These are phyloP conservation scores for Botia almorhae DNA, from an alignment of 2,797 vertebrate genomes.

Conservation along the genomic window DNA sequence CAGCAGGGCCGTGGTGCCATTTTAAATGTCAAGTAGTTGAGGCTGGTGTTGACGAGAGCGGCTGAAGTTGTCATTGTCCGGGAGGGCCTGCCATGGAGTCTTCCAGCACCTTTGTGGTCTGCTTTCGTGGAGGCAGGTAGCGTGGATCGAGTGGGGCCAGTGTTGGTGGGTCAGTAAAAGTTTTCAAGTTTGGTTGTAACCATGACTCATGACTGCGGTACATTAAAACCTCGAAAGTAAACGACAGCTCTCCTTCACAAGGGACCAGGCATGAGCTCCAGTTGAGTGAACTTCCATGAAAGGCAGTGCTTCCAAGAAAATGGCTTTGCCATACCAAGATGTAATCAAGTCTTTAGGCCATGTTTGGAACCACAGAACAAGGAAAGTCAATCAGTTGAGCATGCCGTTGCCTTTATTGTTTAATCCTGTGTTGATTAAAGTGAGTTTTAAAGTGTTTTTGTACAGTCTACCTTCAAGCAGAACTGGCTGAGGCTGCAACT, in stretches of 20 bases:
- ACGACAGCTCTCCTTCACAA: constrained; percentile 10
- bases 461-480: constrained; percentile 41
- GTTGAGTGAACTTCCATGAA: constrained; percentile 19
- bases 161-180: constrained; percentile 35
- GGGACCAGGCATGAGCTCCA: neutral
- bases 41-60: constrained; percentile 17
- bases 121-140: constrained; percentile 22
- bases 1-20: constrained; percentile 54
- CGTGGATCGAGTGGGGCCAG: neutral
- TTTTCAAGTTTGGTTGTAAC: constrained; percentile 36
- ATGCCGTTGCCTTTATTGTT: constrained; percentile 40
- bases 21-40: constrained; percentile 47
- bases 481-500: constrained; percentile 51
- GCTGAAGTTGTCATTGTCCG: neutral
- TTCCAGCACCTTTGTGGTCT: too few species aligned
- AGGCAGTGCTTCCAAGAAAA: constrained; percentile 34
- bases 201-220: constrained; percentile 31
- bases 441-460: constrained; percentile 37
- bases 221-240: constrained; percentile 35
- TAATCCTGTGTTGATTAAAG: constrained; percentile 35
- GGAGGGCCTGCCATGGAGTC: neutral
- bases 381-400: constrained; percentile 43
- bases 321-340: constrained; percentile 38
- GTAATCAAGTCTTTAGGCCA: constrained; percentile 49
- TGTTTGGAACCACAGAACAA: constrained; percentile 40